These are phyloP conservation scores for Ellobium chinense DNA, from an alignment of 2,888 invertebrate species.

Conservation along the genomic window DNA sequence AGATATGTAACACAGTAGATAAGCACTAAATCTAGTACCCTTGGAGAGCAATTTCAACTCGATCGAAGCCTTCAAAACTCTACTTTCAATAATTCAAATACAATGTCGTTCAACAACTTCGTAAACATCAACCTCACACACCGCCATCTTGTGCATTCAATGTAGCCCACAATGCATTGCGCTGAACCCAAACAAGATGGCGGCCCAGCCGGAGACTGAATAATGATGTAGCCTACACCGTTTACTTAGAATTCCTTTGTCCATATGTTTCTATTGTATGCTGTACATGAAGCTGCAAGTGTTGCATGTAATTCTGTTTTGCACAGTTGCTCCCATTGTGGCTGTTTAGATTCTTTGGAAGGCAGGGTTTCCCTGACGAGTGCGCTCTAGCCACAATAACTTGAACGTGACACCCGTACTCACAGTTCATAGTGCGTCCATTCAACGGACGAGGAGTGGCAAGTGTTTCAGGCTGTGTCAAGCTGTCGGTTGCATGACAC, in stretches of 20 bases:
- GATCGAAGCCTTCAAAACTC: too few relatives aligned
- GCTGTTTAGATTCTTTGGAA: too few relatives aligned
- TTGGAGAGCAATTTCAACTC: too few relatives aligned
- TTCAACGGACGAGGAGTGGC: too few relatives aligned
- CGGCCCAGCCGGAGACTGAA: slow-evolving; percentile 36
- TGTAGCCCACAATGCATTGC: slow-evolving; percentile 37
- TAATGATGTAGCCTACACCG: slow-evolving; percentile 11
- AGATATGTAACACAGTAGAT: too few relatives aligned
- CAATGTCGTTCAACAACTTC: slow-evolving; percentile 10
- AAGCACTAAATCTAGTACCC: too few relatives aligned
- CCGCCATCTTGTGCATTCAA: slow-evolving; percentile 38
- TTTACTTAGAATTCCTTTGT: neutral
- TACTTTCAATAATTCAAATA: neutral
- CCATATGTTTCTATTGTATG: neutral
- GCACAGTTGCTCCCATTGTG: neutral
- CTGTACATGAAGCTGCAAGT: neutral
- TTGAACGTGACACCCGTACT: too few relatives aligned
- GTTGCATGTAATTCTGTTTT: neutral
- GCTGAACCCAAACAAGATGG: slow-evolving; percentile 41
- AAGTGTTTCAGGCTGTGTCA: too few relatives aligned
- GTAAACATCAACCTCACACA: slow-evolving; percentile 32
- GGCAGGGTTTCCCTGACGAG: too few relatives aligned
- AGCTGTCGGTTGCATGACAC: too few relatives aligned
- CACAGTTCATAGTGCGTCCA: too few relatives aligned
- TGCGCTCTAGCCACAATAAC: too few relatives aligned